These are phyloP conservation scores for Silvanus unidentatus DNA, from an alignment of 2,888 invertebrate species.

Conservation along the genomic window DNA sequence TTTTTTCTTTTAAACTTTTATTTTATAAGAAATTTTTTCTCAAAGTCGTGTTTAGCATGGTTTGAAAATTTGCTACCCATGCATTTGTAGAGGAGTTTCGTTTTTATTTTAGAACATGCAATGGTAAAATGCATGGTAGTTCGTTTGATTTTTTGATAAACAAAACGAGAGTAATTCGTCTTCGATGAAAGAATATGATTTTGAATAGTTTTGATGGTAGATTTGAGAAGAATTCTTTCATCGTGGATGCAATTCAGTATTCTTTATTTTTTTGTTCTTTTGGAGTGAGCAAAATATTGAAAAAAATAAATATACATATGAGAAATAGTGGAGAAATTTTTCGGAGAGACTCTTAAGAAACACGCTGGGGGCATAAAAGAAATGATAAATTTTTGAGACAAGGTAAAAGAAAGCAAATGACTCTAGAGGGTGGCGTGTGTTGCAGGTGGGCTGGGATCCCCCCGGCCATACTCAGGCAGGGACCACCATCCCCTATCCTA, in stretches of 20 bases:
- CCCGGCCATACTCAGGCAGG: conserved; percentile 50
- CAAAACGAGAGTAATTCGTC: too few relatives aligned
- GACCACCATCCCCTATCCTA: conserved; percentile 48
- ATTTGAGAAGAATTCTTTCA: conserved; percentile 1
- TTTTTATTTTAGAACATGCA: conserved; percentile 29
- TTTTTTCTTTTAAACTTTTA: too few relatives aligned
- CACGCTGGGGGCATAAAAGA: too few relatives aligned
- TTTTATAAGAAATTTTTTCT: conserved; percentile 18
- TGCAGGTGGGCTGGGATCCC: conserved; percentile 57
- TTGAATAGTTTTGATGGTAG: not conserved
- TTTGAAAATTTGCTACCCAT: conserved; percentile 35
- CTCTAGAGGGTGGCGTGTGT: conserved; percentile 45
- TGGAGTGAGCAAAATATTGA: too few relatives aligned
- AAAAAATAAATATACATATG: too few relatives aligned
- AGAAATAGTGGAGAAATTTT: not conserved
- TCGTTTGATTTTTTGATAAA: conserved; percentile 14
- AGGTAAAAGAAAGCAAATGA: conserved; percentile 2
- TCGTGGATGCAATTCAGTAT: too few relatives aligned
- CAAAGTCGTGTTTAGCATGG: conserved; percentile 31
- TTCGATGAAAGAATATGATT: conserved; percentile 2
- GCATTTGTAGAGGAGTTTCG: conserved; percentile 33
- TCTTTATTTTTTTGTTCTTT: too few relatives aligned
- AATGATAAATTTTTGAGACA: not conserved
- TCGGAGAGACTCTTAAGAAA: not conserved
- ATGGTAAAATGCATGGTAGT: conserved; percentile 34